Base-by-base conservation (phyloP, 2,888 invertebrate genomes). In the Scotopteryx bipunctaria region DNA sequence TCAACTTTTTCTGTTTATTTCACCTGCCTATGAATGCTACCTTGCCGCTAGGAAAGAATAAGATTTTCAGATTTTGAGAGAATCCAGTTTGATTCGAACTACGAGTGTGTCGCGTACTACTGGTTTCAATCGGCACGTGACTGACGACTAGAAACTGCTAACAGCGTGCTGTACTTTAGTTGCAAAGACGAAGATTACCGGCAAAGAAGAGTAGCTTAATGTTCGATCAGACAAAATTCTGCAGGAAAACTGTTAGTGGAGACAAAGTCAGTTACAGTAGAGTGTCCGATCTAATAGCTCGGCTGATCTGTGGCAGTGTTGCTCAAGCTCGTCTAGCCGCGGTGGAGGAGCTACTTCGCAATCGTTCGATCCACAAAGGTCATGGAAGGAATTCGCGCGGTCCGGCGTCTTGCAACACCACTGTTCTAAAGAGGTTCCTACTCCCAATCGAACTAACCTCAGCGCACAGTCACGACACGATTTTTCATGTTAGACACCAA, bases 311-410 rank as follows among this genome's bases (percentile, higher is more conserved):
- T 83, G 85, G 67, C 67, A 71, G 70, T 69, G 79, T 88, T 88
- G 87, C 88, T 78, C 71, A 87, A 88, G 87, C 81, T 73, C 71
- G 88, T 86, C 84, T 84, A 84, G 85, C 74, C 81, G 73, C 71
- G 71, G 71, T 78, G 71, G 84, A 86, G 83, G 81, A 85, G 81
- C 75, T 74, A 71, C 77, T 86, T 83, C 82, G 88, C 88, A 88
- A 87, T 86, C 85, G 80, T 81, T 85, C 87, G 81, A 86, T 87
- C 85, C 83, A 81, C 88, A 89, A 88, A 89, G 89, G 89, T 89
- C 88, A 88, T 75, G 83, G 85, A 81, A 88, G 88, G 89, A 87
- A 89, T 89, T 88, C 76, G 87, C 88, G 86, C 88, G 75, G 88
- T 87, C 88, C 88, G 77, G 85, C 76, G 66, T 66, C 77, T 87